Evolutionary conservation across 2,797 vertebrate species (phyloP).

Genomic region (Onychomys torridus): DNA sequence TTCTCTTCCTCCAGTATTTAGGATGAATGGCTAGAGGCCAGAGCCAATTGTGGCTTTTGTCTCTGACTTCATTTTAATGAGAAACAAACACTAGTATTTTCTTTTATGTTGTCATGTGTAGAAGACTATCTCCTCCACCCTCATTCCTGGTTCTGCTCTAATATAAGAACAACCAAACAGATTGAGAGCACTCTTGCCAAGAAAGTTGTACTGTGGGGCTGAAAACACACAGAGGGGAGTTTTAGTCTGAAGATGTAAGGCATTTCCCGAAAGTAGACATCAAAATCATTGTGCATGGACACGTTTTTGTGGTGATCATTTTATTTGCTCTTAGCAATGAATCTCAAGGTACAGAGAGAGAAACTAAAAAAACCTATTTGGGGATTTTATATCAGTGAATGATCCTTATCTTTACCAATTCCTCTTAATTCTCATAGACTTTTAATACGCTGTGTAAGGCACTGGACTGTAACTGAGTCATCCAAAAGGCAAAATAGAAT

Average conservation of each 20-base stretch:
- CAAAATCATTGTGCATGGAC: conserved; percentile 28
- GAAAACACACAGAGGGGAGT: conserved; percentile 59
- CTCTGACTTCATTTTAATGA: conserved; percentile 68
- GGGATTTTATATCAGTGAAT: neutral
- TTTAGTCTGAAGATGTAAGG: conserved; percentile 70
- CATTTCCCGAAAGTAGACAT: conserved; percentile 59
- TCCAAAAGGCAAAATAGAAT: neutral
- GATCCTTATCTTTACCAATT: neutral
- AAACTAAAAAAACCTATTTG: neutral
- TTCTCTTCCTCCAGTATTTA: conserved; percentile 73
- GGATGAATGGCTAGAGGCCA: conserved; percentile 65
- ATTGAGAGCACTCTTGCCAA: conserved; percentile 72
- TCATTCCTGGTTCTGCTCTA: conserved; percentile 63
- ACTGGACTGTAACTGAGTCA: conserved; percentile 51
- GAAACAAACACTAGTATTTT: conserved; percentile 77
- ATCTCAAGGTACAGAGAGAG: neutral
- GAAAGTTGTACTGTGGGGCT: conserved; percentile 71
- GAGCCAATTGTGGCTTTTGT: conserved; percentile 68
- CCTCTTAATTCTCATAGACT: conserved; percentile 38
- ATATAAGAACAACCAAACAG: conserved; percentile 71
- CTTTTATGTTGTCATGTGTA: conserved; percentile 64
- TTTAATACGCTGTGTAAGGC: conserved; percentile 49
- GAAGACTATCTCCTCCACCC: conserved; percentile 38
- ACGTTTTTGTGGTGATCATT: conserved; percentile 61
- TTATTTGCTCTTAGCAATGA: conserved; percentile 62